Conservation (phyloP, 2,797 vertebrate species). For the Acipenser oxyrinchus region DNA sequence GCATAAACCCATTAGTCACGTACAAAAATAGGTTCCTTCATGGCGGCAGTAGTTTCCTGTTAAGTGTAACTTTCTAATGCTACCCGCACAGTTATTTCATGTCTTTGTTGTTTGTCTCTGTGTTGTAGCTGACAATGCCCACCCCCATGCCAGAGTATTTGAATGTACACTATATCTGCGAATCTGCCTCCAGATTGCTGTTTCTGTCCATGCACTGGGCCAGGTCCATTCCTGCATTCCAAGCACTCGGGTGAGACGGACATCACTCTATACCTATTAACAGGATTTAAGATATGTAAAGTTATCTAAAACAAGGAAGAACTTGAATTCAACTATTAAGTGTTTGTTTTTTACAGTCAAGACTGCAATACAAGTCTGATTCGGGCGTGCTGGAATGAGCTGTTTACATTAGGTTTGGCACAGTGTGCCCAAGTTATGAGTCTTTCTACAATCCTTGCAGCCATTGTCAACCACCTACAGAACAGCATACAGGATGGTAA, state of each 20-base stretch:
- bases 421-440: conserved; percentile 97
- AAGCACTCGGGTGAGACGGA: conserved; percentile 82
- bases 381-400: conserved; percentile 94
- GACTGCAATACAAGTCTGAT: conserved; percentile 92
- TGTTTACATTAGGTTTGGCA: conserved; percentile 90
- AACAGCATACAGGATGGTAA: conserved; percentile 93
- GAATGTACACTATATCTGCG: conserved; percentile 98
- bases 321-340: not conserved
- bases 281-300: not conserved
- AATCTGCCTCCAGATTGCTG: conserved; percentile 92
- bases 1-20: no score
- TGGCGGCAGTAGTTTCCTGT: no score
- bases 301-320: not conserved
- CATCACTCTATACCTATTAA: no score
- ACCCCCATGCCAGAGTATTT: conserved; percentile 96
- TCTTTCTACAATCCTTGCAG: conserved; percentile 88
- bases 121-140: conserved; percentile 77
- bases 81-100: no score
- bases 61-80: no score
- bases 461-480: conserved; percentile 93
- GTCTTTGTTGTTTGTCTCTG: not conserved
- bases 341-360: conserved; percentile 58
- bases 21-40: no score
- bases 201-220: conserved; percentile 99
- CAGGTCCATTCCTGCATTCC: conserved; percentile 93